phyloP scores from a whole-genome alignment of 2,888 invertebrate species.

The Sepiola atlantica region DNA sequence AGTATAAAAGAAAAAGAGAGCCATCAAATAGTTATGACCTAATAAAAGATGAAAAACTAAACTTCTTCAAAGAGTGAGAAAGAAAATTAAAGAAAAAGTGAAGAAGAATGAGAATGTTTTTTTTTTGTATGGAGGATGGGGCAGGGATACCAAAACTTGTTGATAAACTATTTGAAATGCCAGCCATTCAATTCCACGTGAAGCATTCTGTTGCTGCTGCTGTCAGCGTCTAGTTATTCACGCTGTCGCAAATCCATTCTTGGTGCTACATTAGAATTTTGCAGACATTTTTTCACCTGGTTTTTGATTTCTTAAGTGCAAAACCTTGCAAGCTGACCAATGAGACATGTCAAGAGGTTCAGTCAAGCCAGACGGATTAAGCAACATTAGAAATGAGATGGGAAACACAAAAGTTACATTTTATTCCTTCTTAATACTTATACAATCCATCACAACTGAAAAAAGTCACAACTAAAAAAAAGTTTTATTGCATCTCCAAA shows the following conservation, averaged over 20 bases:
- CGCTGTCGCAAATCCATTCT: background rate
- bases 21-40: background rate
- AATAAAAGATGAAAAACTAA: background rate
- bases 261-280: background rate
- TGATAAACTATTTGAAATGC: background rate
- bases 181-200: background rate
- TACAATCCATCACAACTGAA: background rate
- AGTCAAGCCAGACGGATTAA: background rate
- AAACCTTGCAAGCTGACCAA: background rate
- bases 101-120: background rate
- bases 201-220: background rate
- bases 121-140: background rate
- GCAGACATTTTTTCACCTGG: background rate
- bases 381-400: background rate
- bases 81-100: background rate
- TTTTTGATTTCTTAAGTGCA: background rate
- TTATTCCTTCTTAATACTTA: background rate
- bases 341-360: background rate
- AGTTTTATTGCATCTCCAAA: background rate
- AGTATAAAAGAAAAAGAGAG: background rate
- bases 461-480: background rate
- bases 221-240: background rate
- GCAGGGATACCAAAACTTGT: background rate
- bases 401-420: background rate
- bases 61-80: background rate